These are phyloP conservation scores for Spisula solida DNA, from an alignment of 2,888 invertebrate species.

Conservation along the genomic window DNA sequence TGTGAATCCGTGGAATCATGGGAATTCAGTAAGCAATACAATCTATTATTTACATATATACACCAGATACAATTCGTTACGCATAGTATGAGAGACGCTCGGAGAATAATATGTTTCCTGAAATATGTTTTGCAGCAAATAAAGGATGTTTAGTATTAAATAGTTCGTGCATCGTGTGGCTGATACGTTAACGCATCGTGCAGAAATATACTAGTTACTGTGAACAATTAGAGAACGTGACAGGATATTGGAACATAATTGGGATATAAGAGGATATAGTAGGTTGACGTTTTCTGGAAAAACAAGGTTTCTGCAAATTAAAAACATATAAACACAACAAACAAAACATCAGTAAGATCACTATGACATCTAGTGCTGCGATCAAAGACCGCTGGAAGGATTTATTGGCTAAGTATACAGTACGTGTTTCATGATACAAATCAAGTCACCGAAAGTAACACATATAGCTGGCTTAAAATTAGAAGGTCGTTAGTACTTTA, in stretches of 20 bases:
- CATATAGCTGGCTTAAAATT: too few relatives aligned
- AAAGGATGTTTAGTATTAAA: too few relatives aligned
- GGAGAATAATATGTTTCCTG: too few relatives aligned
- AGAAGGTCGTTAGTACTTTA: too few relatives aligned
- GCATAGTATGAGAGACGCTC: background rate
- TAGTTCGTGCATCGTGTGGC: too few relatives aligned
- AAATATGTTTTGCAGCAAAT: too few relatives aligned
- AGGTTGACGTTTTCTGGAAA: background rate
- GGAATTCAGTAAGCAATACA: background rate
- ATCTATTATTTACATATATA: conserved; percentile 21
- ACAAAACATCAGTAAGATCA: background rate
- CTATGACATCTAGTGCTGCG: background rate
- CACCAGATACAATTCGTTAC: background rate
- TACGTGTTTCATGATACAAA: background rate
- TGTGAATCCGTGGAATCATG: background rate
- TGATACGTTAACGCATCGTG: background rate
- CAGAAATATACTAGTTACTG: background rate
- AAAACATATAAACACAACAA: background rate
- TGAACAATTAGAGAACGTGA: background rate
- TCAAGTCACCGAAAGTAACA: too few relatives aligned
- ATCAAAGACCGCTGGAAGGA: conserved; percentile 11
- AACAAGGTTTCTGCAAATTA: background rate
- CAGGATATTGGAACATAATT: background rate
- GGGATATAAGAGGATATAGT: background rate
- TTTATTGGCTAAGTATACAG: conserved; percentile 4